Percentiles rank a stretch among this genome's conserved stretches.
These are phyloP conservation scores for Lepidurus arcticus DNA, from an alignment of 1,140 invertebrate species.

Conservation along the genomic window DNA sequence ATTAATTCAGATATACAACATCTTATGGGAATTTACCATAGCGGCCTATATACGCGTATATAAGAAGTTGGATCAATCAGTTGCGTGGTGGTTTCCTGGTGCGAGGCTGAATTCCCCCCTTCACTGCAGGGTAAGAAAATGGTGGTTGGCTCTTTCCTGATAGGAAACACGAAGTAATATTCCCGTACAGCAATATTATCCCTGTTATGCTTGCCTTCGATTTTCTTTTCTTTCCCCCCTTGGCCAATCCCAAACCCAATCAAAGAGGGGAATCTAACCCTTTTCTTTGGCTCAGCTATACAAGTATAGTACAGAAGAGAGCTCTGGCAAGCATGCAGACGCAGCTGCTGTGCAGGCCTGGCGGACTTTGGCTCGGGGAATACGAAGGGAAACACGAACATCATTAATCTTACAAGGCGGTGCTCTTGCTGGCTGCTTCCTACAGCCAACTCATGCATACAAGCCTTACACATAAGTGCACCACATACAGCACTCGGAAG, in stretches of 20 bases:
- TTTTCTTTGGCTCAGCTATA: background rate
- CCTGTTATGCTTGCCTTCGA: background rate
- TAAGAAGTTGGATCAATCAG: background rate
- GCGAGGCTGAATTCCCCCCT: slow-evolving; percentile 1
- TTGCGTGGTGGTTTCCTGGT: slow-evolving; percentile 12
- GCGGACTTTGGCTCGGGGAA: background rate
- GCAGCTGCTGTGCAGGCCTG: background rate
- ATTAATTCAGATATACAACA: no score
- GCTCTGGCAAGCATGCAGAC: background rate
- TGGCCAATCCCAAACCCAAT: slow-evolving; percentile 16
- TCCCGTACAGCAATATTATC: background rate
- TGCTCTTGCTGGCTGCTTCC: slow-evolving; percentile 20
- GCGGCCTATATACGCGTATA: no score
- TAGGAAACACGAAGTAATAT: background rate
- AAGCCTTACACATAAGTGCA: slow-evolving; percentile 19
- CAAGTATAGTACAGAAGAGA: background rate
- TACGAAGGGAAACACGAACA: slow-evolving; percentile 21
- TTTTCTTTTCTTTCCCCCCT: background rate
- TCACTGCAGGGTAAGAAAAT: background rate
- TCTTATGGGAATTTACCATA: no score
- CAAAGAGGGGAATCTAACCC: slow-evolving; percentile 20
- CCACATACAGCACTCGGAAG: slow-evolving; percentile 17
- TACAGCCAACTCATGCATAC: slow-evolving; percentile 18
- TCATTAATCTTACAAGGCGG: slow-evolving; percentile 18
- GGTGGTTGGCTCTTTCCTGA: background rate